phyloP scores from a whole-genome alignment of 2,113 vertebrate species.

The Mungos mungo region DNA sequence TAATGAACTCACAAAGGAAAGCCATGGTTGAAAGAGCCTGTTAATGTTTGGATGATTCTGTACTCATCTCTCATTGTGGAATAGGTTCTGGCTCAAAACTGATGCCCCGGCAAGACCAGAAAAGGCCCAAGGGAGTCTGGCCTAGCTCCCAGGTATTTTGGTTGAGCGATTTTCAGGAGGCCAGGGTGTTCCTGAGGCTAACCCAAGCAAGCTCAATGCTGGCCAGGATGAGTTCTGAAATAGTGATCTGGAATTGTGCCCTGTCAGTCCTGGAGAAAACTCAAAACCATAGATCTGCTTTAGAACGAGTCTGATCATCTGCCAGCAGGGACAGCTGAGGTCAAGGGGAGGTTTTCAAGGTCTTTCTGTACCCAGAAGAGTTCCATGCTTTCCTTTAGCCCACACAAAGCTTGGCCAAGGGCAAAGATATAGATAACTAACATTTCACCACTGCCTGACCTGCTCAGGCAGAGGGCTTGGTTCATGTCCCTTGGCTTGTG shows the following conservation, averaged over 20 bases:
- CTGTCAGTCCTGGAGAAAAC: slow-evolving; percentile 52
- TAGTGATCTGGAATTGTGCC: slow-evolving; percentile 20
- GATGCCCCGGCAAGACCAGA: not conserved
- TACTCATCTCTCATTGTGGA: not conserved
- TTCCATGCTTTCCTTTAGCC: not conserved
- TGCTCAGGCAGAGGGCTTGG: not conserved
- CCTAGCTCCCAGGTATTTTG: slow-evolving; percentile 5
- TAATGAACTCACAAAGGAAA: not conserved
- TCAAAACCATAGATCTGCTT: slow-evolving; percentile 38
- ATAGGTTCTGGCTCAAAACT: slow-evolving; percentile 33
- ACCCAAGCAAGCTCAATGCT: not conserved
- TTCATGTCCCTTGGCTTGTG: not conserved
- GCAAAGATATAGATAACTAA: not conserved
- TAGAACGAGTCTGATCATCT: slow-evolving; percentile 28
- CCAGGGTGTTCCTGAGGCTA: slow-evolving; percentile 55
- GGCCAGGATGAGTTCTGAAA: slow-evolving; percentile 29
- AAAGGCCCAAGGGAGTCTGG: slow-evolving; percentile 40
- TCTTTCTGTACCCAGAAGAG: not conserved
- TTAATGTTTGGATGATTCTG: not conserved
- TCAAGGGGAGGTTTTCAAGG: slow-evolving; percentile 53
- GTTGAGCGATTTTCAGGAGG: slow-evolving; percentile 28
- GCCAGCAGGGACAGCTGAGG: not conserved
- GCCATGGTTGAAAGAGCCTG: not conserved
- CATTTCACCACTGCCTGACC: not conserved
- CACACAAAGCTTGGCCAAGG: not conserved